Percentiles rank a stretch among this genome's conserved stretches.
These are phyloP conservation scores for Triplophysa rosa DNA, from an alignment of 2,113 vertebrate species.

Conservation along the genomic window DNA sequence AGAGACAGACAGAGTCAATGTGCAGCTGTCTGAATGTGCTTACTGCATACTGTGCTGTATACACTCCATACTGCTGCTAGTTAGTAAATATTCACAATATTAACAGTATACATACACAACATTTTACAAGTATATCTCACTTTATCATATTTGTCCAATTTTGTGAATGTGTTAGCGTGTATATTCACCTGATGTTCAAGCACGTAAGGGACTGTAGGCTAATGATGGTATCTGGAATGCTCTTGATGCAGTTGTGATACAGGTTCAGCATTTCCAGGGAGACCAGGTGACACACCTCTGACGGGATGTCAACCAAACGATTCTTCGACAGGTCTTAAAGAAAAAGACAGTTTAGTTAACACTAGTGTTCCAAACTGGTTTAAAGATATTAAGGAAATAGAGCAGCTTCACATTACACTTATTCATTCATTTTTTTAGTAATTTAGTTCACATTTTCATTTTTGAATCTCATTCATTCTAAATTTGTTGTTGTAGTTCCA, in stretches of 20 bases:
- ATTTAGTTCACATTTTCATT: no score
- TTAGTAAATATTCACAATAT: no score
- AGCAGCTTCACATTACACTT: neutral
- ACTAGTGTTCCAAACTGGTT: neutral
- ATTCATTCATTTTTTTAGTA: no score
- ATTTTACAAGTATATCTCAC: neutral
- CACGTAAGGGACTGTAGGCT: conserved; percentile 88
- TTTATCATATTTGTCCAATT: neutral
- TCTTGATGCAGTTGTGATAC: conserved; percentile 94
- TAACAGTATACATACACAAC: no score
- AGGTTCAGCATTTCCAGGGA: conserved; percentile 92
- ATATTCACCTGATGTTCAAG: conserved; percentile 86
- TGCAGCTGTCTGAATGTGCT: neutral
- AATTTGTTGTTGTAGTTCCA: conserved; percentile 19
- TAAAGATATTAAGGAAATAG: neutral
- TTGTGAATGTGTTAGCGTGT: neutral
- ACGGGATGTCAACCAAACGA: conserved; percentile 84
- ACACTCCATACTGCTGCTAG: no score
- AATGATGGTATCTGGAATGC: conserved; percentile 87
- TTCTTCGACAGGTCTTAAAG: conserved; percentile 92
- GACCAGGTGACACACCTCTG: conserved; percentile 87
- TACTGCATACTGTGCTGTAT: neutral
- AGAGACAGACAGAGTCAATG: neutral
- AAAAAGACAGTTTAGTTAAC: conserved; percentile 4
- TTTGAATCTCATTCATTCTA: neutral